Percentiles rank a stretch among this genome's conserved stretches.
Conservation (phyloP, 2,113 vertebrate species). For the Pimephales promelas region DNA sequence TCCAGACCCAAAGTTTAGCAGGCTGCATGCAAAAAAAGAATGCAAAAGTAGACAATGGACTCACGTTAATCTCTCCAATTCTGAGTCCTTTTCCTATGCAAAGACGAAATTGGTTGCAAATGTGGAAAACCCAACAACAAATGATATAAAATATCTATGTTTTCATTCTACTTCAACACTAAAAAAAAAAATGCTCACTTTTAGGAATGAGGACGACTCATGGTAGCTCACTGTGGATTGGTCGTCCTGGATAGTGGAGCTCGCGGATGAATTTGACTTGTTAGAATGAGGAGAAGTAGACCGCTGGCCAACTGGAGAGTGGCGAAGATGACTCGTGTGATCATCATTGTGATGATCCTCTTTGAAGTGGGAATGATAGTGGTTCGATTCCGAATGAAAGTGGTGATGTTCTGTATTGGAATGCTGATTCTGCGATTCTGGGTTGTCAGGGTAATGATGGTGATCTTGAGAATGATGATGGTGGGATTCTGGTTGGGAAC, state of each 20-base stretch:
- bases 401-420: slow-evolving; percentile 16
- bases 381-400: slow-evolving; percentile 10
- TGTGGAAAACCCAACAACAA: background rate
- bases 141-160: background rate
- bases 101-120: slow-evolving; percentile 21
- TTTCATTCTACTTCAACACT: background rate
- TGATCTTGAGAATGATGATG: slow-evolving; percentile 16
- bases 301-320: slow-evolving; percentile 42
- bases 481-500: slow-evolving; percentile 22
- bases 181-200: slow-evolving; percentile 58
- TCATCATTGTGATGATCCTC: slow-evolving; percentile 40
- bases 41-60: slow-evolving; percentile 48
- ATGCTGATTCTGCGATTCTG: background rate
- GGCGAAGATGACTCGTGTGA: slow-evolving; percentile 33
- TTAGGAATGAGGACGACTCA: slow-evolving; percentile 42
- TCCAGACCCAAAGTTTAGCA: background rate
- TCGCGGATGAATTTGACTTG: slow-evolving; percentile 57
- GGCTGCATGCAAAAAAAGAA: background rate
- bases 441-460: background rate
- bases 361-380: slow-evolving; percentile 37
- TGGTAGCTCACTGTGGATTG: slow-evolving; percentile 60
- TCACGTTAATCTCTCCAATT: slow-evolving; percentile 69
- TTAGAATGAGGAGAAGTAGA: slow-evolving; percentile 50
- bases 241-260: slow-evolving; percentile 63
- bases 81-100: slow-evolving; percentile 66